These are phyloP conservation scores for Thunnus albacares DNA, from an alignment of 2,797 vertebrate species.

Conservation along the genomic window DNA sequence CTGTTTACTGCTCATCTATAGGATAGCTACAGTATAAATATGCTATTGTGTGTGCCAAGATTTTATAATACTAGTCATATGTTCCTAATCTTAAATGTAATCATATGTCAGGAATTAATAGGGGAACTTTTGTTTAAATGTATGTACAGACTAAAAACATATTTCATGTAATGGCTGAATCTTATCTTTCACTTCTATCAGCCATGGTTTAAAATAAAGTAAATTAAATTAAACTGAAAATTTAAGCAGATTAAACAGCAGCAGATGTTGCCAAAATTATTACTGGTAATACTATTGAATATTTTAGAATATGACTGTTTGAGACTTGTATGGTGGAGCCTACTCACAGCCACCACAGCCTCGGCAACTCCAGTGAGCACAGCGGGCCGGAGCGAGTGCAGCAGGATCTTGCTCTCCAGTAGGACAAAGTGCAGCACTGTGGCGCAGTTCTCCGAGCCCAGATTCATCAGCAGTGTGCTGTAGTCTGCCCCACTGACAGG, in stretches of 20 bases:
- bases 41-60: no score
- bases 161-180: background rate
- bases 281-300: background rate
- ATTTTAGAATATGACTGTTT: background rate
- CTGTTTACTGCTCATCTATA: no score
- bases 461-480: constrained; percentile 94
- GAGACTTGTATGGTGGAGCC: background rate
- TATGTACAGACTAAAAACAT: no score
- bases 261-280: background rate
- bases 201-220: background rate
- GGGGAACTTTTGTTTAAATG: no score
- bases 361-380: constrained; percentile 97
- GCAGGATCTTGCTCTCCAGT: constrained; percentile 95
- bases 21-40: no score
- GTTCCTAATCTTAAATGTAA: background rate
- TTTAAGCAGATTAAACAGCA: background rate
- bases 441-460: constrained; percentile 96
- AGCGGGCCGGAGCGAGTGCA: constrained; percentile 96
- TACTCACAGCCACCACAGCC: constrained; percentile 97
- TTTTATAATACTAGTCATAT: background rate
- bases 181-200: background rate
- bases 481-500: constrained; percentile 93
- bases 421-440: constrained; percentile 94
- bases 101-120: background rate
- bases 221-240: background rate